Conservation (phyloP, 2,797 vertebrate genomes). For the Mus minutoides region DNA sequence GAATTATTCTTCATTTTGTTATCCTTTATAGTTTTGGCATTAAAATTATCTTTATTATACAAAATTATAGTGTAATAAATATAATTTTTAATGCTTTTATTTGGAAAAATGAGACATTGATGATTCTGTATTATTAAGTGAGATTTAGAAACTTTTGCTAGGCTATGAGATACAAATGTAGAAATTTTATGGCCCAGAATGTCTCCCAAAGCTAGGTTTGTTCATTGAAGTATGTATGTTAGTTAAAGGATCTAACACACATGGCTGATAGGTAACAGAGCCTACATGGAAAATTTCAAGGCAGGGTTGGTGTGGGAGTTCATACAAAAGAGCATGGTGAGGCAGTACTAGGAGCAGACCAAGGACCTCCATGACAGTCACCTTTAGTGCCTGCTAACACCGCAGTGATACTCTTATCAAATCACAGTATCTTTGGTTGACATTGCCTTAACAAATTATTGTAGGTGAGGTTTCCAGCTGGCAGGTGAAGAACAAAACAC, state of each 20-base stretch:
- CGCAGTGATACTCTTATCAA: not conserved
- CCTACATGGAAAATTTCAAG: not conserved
- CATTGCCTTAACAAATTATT: not conserved
- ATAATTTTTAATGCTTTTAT: constrained; percentile 41
- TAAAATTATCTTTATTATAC: constrained; percentile 30
- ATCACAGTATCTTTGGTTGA: not conserved
- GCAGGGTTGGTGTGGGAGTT: not conserved
- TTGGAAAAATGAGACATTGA: constrained; percentile 25
- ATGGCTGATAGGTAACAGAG: not conserved
- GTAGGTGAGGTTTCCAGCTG: not conserved
- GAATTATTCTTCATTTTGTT: not conserved
- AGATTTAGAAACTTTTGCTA: not conserved
- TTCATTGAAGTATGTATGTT: not conserved
- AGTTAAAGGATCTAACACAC: not conserved
- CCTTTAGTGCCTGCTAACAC: not conserved
- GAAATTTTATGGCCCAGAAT: not conserved
- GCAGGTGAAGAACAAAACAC: not conserved
- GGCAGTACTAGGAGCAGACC: not conserved
- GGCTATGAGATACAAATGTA: not conserved
- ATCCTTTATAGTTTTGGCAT: not conserved
- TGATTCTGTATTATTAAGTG: not conserved
- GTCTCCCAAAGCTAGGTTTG: not conserved
- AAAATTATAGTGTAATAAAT: constrained; percentile 3
- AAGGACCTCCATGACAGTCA: not conserved
- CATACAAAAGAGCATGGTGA: not conserved